Conservation (phyloP, 2,113 vertebrate species). For the Platysteira castanea region DNA sequence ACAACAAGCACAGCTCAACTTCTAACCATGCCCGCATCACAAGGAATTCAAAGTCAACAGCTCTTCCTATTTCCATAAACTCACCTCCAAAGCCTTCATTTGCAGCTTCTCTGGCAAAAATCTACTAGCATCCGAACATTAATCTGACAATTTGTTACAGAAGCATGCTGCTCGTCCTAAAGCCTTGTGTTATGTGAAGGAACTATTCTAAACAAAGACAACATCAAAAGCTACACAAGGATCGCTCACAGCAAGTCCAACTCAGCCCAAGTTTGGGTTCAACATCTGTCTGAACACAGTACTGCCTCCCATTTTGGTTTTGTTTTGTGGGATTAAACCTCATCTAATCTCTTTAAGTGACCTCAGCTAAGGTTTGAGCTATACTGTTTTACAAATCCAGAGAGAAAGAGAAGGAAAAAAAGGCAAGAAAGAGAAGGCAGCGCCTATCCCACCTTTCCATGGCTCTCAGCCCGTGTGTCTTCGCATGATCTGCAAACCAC, state of each 20-base stretch:
- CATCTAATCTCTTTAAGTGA: background rate
- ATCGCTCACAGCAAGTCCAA: slow-evolving; percentile 31
- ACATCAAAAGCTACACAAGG: slow-evolving; percentile 36
- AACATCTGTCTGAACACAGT: slow-evolving; percentile 53
- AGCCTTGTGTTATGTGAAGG: background rate
- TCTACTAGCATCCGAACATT: background rate
- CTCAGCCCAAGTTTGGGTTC: slow-evolving; percentile 68
- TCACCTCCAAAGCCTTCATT: slow-evolving; percentile 20
- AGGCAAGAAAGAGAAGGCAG: background rate
- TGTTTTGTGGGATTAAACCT: background rate
- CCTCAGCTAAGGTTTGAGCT: slow-evolving; percentile 6
- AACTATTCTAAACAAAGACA: slow-evolving; percentile 68
- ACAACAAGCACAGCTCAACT: background rate
- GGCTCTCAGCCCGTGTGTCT: slow-evolving; percentile 70
- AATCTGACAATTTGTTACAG: slow-evolving; percentile 47
- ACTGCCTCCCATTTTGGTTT: background rate
- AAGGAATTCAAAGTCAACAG: slow-evolving; percentile 62
- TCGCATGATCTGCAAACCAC: slow-evolving; percentile 69
- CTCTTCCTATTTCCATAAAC: slow-evolving; percentile 34
- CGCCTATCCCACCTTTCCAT: slow-evolving; percentile 72
- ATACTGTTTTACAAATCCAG: background rate
- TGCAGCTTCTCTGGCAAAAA: slow-evolving; percentile 41
- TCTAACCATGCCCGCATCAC: slow-evolving; percentile 1
- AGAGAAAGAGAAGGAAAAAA: background rate
- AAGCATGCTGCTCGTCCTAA: background rate